These are phyloP conservation scores for Uropetala carovei DNA, from an alignment of 2,888 invertebrate species.

Conservation along the genomic window DNA sequence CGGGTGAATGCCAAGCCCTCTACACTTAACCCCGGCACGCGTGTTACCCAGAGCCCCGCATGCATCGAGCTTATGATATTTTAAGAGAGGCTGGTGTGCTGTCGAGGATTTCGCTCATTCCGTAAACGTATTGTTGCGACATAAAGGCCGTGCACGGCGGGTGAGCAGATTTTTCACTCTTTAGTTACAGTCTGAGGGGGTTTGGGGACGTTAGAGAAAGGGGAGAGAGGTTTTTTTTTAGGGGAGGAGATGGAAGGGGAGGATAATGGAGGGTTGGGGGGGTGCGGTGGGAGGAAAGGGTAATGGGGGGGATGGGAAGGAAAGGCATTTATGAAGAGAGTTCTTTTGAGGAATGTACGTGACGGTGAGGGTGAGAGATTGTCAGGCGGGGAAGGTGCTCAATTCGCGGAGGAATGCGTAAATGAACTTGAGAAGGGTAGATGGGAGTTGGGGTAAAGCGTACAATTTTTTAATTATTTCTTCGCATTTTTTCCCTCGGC, in stretches of 20 bases:
- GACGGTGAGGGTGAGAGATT: conserved; percentile 15
- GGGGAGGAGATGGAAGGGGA: not conserved
- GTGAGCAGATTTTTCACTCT: conserved; percentile 22
- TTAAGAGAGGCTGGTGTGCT: not conserved
- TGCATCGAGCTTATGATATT: conserved; percentile 27
- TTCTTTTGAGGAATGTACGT: conserved; percentile 5
- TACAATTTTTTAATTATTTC: not conserved
- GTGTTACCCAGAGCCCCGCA: not conserved
- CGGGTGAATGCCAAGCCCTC: conserved; percentile 9
- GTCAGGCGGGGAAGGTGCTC: conserved; percentile 19
- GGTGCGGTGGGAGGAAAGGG: not conserved
- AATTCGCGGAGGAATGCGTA: conserved; percentile 44
- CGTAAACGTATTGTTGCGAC: conserved; percentile 20
- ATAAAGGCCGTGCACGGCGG: conserved; percentile 29
- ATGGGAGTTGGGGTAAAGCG: not conserved
- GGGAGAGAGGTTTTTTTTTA: not conserved
- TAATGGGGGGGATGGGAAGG: not conserved
- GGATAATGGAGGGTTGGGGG: not conserved
- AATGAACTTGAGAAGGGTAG: conserved; percentile 45
- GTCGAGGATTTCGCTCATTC: not conserved
- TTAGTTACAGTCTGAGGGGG: not conserved
- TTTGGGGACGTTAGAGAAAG: not conserved
- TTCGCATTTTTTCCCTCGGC: not conserved
- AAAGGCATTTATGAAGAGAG: conserved; percentile 40
- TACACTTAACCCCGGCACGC: conserved; percentile 7